phyloP scores from a whole-genome alignment of 2,797 vertebrate genomes.

The Anabas testudineus region DNA sequence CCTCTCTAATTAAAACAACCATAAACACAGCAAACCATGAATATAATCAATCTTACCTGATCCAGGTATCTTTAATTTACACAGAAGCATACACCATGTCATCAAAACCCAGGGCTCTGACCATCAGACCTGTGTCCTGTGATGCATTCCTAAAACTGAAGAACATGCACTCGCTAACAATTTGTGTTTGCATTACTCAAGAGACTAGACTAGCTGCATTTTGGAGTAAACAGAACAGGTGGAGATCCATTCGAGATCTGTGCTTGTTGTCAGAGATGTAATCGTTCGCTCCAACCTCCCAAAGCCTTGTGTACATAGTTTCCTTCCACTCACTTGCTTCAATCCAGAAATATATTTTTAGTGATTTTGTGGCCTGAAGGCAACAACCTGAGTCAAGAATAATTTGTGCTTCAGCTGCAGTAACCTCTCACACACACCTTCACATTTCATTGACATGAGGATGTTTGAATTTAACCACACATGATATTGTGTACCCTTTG shows the following conservation, averaged over 20 bases:
- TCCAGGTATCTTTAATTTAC: background rate
- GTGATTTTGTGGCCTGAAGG: conserved; percentile 46
- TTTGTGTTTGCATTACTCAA: too few species aligned
- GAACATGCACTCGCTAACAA: background rate
- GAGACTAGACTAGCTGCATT: background rate
- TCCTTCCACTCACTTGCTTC: background rate
- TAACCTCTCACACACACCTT: background rate
- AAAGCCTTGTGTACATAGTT: conserved; percentile 62
- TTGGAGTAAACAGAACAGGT: background rate
- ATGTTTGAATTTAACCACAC: conserved; percentile 16
- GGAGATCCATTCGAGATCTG: background rate
- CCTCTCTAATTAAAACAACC: background rate
- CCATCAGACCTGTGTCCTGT: background rate
- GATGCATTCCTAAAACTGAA: background rate
- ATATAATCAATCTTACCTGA: background rate
- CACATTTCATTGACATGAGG: conserved; percentile 18
- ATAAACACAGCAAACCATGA: background rate
- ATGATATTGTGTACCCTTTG: conserved; percentile 38
- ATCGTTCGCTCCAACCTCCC: conserved; percentile 5
- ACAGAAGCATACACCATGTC: background rate
- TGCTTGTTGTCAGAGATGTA: conserved; percentile 20
- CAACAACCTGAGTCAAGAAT: conserved; percentile 24
- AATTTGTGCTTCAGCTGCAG: conserved; percentile 31
- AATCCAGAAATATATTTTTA: conserved; percentile 22
- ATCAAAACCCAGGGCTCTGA: background rate